Evolutionary conservation across 2,113 vertebrate species (phyloP), one percentile per base, ranked within the genome.

Genomic region (Seriola dumerili): DNA sequence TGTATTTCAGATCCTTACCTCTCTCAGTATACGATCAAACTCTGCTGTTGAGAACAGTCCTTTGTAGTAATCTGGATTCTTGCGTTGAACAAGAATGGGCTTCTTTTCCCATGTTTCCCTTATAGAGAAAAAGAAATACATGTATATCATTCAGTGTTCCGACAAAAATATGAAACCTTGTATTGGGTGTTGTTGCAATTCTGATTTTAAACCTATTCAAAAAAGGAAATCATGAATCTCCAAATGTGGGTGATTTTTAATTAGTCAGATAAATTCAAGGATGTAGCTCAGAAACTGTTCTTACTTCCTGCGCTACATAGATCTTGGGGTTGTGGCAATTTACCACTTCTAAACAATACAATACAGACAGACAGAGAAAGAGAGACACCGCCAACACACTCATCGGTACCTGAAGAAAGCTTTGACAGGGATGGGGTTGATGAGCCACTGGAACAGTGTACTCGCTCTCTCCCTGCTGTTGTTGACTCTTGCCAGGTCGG

Each of bases 41-140:
- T 97, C 97, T 0, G 94, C 91, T 0, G 98, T 97, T n/a, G 97
- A 99, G 91, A 99, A 99, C 0, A 99, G 94, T 10, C 97, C 97
- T 40, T 90, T 90, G 84, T 98, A 99, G 86, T 99, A 99, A 61
- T 91, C 64, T n/a, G 59, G 93, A 83, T 97, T 95, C 23, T 95
- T 92, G 2, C 98, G 95, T 74, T 93, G 96, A 70, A 99, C 88
- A 58, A 98, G 90, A 78, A 97, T 92, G 1, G 98, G 97, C 52
- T 95, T 95, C 86, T 96, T 97, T 91, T 99, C 98, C 98, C 98
- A 99, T 0, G 95, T 93, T 58, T 95, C 95, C 52, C 96, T 96
- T 17, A 2, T 8, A 52, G 9, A 59, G 10, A 23, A 75, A 57
- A 52, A 25, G 54, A 38, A 62, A 9, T 5, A 8, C 6, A 50